Evolutionary conservation across 2,888 invertebrate genomes (phyloP).

Genomic region (Lottia scabra): DNA sequence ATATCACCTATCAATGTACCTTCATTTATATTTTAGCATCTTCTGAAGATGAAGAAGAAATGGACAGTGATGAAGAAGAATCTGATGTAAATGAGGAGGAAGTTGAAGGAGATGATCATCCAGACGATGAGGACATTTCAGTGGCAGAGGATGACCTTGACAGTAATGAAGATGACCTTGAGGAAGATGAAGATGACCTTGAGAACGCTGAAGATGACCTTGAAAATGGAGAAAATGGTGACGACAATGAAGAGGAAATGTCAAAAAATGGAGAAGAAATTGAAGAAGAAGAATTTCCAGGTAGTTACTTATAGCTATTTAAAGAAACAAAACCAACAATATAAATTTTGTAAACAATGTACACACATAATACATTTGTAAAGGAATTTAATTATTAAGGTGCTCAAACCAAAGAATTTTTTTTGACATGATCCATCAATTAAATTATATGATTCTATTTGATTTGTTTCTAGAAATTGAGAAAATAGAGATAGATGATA

Average conservation of each 20-base stretch:
- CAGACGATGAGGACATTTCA: background rate
- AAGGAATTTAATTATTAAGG: no score
- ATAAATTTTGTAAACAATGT: no score
- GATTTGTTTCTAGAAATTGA: background rate
- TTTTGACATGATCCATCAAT: no score
- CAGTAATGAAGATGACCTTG: background rate
- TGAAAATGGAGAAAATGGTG: background rate
- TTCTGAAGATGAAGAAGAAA: slow-evolving; percentile 25
- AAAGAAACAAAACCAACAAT: no score
- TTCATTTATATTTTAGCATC: slow-evolving; percentile 9
- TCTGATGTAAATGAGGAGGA: background rate
- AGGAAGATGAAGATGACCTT: background rate
- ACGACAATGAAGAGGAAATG: background rate
- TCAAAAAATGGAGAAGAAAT: background rate
- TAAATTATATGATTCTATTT: background rate
- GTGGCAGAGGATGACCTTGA: background rate
- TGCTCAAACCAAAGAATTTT: no score
- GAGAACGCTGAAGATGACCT: background rate
- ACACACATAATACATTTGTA: no score
- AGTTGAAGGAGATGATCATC: background rate
- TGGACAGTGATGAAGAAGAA: slow-evolving; percentile 8
- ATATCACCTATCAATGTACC: no score
- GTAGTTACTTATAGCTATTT: background rate
- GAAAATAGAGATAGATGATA: background rate
- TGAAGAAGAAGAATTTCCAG: background rate